Conservation (phyloP, 2,113 vertebrate species). For the Perca schrenkii region DNA sequence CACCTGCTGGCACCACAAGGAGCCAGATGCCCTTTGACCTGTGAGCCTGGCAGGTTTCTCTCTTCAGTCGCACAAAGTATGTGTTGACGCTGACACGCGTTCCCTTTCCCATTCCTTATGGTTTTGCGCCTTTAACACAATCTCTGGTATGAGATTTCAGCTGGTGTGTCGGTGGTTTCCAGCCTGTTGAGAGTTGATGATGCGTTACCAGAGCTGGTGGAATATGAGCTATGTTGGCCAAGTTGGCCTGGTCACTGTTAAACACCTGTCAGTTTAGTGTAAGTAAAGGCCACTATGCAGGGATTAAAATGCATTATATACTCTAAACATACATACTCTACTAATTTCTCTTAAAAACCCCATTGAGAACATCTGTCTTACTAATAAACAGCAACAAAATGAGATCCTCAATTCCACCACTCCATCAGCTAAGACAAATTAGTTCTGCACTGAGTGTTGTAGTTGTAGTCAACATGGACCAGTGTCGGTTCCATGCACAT, state of each 20-base stretch:
- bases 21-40: conserved; percentile 24
- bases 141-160: conserved; percentile 68
- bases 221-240: conserved; percentile 57
- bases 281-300: conserved; percentile 27
- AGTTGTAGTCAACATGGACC: conserved; percentile 21
- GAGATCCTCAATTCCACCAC: background rate
- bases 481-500: conserved; percentile 28
- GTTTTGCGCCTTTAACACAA: conserved; percentile 39
- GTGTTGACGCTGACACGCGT: conserved; percentile 24
- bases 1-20: conserved; percentile 31
- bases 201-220: conserved; percentile 32
- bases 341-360: background rate
- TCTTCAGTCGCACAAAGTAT: conserved; percentile 23
- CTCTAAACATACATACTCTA: background rate
- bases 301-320: conserved; percentile 24
- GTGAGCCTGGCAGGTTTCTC: conserved; percentile 28
- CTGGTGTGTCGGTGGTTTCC: conserved; percentile 70
- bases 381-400: conserved; percentile 12
- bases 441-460: background rate
- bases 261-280: conserved; percentile 58
- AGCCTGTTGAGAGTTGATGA: conserved; percentile 59
- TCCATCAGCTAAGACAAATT: conserved; percentile 17
- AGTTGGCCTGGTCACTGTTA: conserved; percentile 43
- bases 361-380: conserved; percentile 23
- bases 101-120: conserved; percentile 18